Base-by-base conservation (phyloP, 2,113 vertebrate genomes). In the Anthoscopus minutus region DNA sequence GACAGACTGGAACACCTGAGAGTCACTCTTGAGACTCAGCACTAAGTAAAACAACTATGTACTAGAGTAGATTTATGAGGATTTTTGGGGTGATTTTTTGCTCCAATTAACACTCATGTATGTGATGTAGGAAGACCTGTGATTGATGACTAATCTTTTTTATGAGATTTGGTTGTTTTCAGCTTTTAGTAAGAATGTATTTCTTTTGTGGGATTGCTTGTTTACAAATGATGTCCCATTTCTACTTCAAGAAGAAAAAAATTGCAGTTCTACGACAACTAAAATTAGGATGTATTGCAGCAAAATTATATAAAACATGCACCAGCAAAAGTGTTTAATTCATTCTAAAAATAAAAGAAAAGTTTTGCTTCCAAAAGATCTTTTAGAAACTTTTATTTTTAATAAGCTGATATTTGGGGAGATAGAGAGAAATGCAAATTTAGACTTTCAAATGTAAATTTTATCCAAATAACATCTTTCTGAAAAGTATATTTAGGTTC, bases 401-500 rank as follows among this genome's bases (percentile, higher is more conserved):
- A 78, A 93, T 81, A 90, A 88, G 25, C 17, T 81, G 45, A 54
- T 92, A 79, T 82, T 93, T 90, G 37, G 24, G 60, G 19, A 25
- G 11, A 71, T 33, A 58, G 33, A 37, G 48, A 71, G 50, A 91
- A 89, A 93, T 54, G 79, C 89, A 94, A 96, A 94, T 91, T 74
- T 87, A 70, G 35, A 86, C 92, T 95, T 97, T 92, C 50, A 93
- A 95, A 87, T 94, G 92, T 84, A 94, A 92, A 94, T 96, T 92
- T 96, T 90, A 6, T 78, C 80, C 47, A 94, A 96, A 71, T 69
- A 74, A 66, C 58, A 56, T 92, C 27, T 96, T 97, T 81, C 56
- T 38, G 42, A 88, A 96, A 97, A 96, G 69, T 81, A 93, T 94
- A 96, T 93, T 95, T 96, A 92, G 91, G 74, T 95, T 97, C 88